Percentiles rank a stretch among this genome's conserved stretches.
These are phyloP conservation scores for Zapornia atra DNA, from an alignment of 2,113 vertebrate genomes.

Conservation along the genomic window DNA sequence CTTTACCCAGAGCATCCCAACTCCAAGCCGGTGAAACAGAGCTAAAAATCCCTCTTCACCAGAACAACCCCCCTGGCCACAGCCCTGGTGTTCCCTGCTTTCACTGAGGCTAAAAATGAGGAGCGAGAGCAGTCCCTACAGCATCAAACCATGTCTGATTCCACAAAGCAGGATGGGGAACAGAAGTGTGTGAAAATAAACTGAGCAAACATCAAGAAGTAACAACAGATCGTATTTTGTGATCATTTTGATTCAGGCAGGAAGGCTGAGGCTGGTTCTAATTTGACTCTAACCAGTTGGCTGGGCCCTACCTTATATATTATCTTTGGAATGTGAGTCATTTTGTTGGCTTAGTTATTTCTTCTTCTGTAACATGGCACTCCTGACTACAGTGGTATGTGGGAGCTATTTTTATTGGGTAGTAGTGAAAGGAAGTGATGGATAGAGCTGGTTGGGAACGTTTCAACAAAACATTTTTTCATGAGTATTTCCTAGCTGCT, in stretches of 20 bases:
- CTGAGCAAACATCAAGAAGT: constrained; percentile 30
- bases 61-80: not conserved
- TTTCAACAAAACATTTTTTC: constrained; percentile 53
- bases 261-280: constrained; percentile 57
- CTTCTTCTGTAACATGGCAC: constrained; percentile 66
- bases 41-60: not conserved
- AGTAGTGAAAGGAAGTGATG: constrained; percentile 67
- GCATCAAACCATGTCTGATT: not conserved
- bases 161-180: not conserved
- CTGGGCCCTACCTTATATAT: constrained; percentile 66
- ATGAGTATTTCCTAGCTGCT: constrained; percentile 8
- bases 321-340: constrained; percentile 71
- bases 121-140: not conserved
- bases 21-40: not conserved
- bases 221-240: constrained; percentile 62
- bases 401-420: constrained; percentile 70
- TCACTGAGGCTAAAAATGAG: not conserved
- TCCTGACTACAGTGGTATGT: constrained; percentile 58
- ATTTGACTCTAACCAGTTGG: constrained; percentile 61
- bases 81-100: not conserved
- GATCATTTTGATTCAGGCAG: constrained; percentile 26
- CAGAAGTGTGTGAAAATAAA: not conserved
- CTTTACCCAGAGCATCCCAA: not conserved
- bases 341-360: constrained; percentile 68
- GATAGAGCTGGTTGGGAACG: constrained; percentile 46